Conservation (phyloP, 2,113 vertebrate species). For the Otolemur garnettii region DNA sequence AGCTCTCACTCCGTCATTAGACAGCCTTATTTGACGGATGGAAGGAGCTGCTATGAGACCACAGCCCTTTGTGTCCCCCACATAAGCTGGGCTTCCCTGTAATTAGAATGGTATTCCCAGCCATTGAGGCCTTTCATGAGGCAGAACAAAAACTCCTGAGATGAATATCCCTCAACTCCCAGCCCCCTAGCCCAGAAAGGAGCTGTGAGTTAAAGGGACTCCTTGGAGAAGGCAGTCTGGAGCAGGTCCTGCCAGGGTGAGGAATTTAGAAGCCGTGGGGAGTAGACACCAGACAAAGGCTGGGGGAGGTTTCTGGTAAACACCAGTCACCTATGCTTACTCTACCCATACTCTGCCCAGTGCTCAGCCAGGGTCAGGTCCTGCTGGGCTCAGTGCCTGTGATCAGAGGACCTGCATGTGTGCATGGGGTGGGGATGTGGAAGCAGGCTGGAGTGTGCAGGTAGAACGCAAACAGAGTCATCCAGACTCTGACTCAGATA, state of each 20-base stretch:
- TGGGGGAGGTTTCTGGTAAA: neutral
- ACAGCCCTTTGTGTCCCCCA: constrained; percentile 91
- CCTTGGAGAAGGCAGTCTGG: constrained; percentile 49
- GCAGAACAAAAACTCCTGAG: constrained; percentile 87
- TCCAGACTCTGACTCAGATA: neutral
- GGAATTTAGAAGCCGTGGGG: neutral
- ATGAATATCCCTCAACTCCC: constrained; percentile 86
- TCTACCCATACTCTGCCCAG: neutral
- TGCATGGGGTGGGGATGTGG: neutral
- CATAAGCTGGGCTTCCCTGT: constrained; percentile 91
- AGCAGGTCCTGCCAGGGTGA: constrained; percentile 5
- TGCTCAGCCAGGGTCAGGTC: neutral
- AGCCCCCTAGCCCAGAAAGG: constrained; percentile 83
- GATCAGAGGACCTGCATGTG: neutral
- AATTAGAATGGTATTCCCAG: constrained; percentile 92
- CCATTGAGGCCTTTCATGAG: constrained; percentile 91
- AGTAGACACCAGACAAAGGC: constrained; percentile 56
- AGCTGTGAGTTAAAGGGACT: constrained; percentile 81
- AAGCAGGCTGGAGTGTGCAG: neutral
- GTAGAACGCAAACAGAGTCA: neutral
- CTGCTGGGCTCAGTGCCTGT: neutral
- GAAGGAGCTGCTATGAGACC: constrained; percentile 91
- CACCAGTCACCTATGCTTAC: neutral
- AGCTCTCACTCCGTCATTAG: constrained; percentile 93
- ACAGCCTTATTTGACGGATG: constrained; percentile 91